Conservation (phyloP, 2,797 vertebrate genomes). For the Sebastes dallii region DNA sequence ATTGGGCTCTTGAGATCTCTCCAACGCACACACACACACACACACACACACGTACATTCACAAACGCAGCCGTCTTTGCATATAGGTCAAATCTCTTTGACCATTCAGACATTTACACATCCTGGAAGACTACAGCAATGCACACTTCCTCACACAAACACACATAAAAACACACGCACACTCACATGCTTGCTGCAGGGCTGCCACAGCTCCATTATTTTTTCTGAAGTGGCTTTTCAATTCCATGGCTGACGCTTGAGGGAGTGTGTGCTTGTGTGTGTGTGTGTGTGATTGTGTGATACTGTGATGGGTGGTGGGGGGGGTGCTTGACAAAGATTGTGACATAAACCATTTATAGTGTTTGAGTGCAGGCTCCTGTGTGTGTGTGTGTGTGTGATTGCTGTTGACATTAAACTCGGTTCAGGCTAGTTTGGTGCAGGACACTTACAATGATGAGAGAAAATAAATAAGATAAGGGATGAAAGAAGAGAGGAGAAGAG, state of each 20-base stretch:
- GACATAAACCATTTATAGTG: constrained; percentile 72
- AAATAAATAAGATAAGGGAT: background rate
- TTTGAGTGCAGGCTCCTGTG: constrained; percentile 23
- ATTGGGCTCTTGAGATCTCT: background rate
- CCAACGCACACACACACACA: constrained; percentile 1
- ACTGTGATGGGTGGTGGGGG: constrained; percentile 10
- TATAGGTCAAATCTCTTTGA: constrained; percentile 40
- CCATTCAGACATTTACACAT: constrained; percentile 23
- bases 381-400: constrained; percentile 1
- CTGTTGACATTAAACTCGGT: constrained; percentile 45
- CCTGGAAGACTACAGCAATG: constrained; percentile 11
- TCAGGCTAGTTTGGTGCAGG: constrained; percentile 25
- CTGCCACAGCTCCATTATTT: constrained; percentile 56
- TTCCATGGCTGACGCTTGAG: constrained; percentile 55
- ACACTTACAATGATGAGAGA: background rate
- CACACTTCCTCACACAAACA: background rate
- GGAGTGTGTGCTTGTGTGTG: constrained; percentile 13
- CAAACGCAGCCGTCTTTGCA: background rate
- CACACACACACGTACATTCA: background rate
- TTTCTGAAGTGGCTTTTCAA: constrained; percentile 71
- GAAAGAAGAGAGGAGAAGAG: background rate
- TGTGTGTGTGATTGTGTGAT: constrained; percentile 14
- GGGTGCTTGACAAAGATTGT: constrained; percentile 58
- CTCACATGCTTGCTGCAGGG: constrained; percentile 34
- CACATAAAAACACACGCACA: background rate